Conservation (phyloP, 2,888 invertebrate species). For the Callosobruchus maculatus region DNA sequence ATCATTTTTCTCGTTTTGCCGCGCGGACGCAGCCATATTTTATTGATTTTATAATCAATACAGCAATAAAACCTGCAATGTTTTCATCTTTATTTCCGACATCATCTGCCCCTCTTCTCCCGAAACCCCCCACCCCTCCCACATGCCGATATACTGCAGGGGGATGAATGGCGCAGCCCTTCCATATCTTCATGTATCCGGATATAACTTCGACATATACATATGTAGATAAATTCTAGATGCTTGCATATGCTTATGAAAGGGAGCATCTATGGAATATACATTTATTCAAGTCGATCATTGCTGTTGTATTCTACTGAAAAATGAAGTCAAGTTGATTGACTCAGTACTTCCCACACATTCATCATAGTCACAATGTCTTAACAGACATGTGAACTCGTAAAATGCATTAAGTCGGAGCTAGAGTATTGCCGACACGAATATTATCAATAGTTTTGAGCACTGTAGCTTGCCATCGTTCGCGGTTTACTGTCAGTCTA, state of each 20-base stretch:
- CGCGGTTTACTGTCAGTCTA: too few relatives aligned
- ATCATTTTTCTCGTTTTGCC: slow-evolving; percentile 20
- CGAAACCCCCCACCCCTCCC: slow-evolving; percentile 12
- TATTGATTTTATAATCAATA: slow-evolving; percentile 56
- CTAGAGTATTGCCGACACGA: too few relatives aligned
- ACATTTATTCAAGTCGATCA: background rate
- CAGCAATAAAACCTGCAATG: slow-evolving; percentile 54
- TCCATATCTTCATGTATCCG: slow-evolving; percentile 6
- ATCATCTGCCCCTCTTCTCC: slow-evolving; percentile 30
- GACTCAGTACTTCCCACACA: too few relatives aligned
- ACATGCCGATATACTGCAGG: background rate
- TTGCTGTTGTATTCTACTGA: too few relatives aligned
- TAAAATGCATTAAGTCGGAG: too few relatives aligned
- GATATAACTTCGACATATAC: slow-evolving; percentile 4
- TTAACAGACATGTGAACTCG: too few relatives aligned
- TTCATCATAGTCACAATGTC: too few relatives aligned
- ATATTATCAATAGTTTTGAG: too few relatives aligned
- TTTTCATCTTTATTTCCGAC: slow-evolving; percentile 52
- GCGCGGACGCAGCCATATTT: slow-evolving; percentile 45
- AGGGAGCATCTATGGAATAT: background rate
- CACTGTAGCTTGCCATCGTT: too few relatives aligned
- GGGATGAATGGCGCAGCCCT: background rate
- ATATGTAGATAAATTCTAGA: too few relatives aligned
- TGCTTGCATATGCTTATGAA: background rate
- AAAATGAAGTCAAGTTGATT: too few relatives aligned